Conservation (phyloP, 1,140 invertebrate species). For the Eumeta japonica region DNA sequence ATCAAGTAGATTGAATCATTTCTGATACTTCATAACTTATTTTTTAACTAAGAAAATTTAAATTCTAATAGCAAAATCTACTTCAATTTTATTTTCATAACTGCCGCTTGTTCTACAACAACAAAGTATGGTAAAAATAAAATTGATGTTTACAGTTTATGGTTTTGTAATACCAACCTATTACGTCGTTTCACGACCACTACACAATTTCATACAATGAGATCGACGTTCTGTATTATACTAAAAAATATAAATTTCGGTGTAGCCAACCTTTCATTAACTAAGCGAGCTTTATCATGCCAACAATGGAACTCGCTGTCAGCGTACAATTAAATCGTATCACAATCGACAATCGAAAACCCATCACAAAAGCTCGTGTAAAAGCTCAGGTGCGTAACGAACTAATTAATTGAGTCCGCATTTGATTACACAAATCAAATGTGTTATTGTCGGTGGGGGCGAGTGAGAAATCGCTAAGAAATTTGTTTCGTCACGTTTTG, state of each 20-base stretch:
- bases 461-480: slow-evolving; percentile 57
- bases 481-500: slow-evolving; percentile 51
- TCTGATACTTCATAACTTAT: too few relatives aligned
- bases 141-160: background rate
- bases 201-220: background rate
- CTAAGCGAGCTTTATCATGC: slow-evolving; percentile 1
- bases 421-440: slow-evolving; percentile 58
- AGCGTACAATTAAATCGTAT: slow-evolving; percentile 26
- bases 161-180: background rate
- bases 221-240: background rate
- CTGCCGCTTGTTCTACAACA: too few relatives aligned
- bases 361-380: slow-evolving; percentile 17
- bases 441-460: slow-evolving; percentile 43
- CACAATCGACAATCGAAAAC: slow-evolving; percentile 7
- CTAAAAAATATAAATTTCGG: background rate
- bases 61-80: too few relatives aligned
- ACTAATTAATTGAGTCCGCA: slow-evolving; percentile 56
- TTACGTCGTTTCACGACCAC: background rate
- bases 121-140: too few relatives aligned
- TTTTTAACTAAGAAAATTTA: too few relatives aligned
- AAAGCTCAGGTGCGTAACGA: slow-evolving; percentile 53
- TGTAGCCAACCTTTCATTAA: background rate
- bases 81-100: too few relatives aligned
- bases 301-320: slow-evolving; percentile 19
- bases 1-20: too few relatives aligned